Evolutionary conservation across 2,888 invertebrate genomes (phyloP), one percentile per base, ranked within the genome.

Genomic region (Lacanobia oleracea): DNA sequence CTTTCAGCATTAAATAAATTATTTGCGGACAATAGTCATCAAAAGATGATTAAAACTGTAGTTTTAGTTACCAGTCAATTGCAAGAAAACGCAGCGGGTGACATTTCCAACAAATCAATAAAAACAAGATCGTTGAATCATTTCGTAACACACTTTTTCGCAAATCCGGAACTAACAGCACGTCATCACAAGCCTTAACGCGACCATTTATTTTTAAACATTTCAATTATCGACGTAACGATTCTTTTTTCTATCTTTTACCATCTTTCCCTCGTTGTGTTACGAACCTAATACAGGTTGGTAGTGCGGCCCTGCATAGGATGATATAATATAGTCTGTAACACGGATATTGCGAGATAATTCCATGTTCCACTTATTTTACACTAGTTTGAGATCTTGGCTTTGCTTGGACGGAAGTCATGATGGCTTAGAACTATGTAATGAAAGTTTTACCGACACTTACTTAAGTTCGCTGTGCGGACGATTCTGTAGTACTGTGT

Each of bases 301-400:
- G 88, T 90, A 89, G 86, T 87, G 81, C 82, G 81, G 84, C 84
- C 83, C 87, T 80, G 86, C 40, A 83, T 83, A 86, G 87, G 92
- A 93, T 92, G 93, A 93, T 93, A 93, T 93, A 93, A 93, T 91
- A 93, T 90, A 88, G 90, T 81, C 88, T 87, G 84, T 79, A 91
- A 91, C 90, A 89, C 93, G 93, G 93, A 93, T 93, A 93, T 93
- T 92, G 91, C 91, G 71, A 87, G 90, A 90, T 93, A 93, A 92
- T 92, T 86, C 89, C 85, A 90, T 87, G 92, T 90, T 92, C 91
- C 87, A 92, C 89, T 92, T 92, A 92, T 91, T 91, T 90, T 87
- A 89, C 87, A 90, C 89, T 85, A 85, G 78, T 77, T 73, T 56
- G 54, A 75, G 69, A 80, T 77, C 83, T 72, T 66, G 87, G 72